phyloP scores from a whole-genome alignment of 2,888 invertebrate species.

The Itoplectis maculator region DNA sequence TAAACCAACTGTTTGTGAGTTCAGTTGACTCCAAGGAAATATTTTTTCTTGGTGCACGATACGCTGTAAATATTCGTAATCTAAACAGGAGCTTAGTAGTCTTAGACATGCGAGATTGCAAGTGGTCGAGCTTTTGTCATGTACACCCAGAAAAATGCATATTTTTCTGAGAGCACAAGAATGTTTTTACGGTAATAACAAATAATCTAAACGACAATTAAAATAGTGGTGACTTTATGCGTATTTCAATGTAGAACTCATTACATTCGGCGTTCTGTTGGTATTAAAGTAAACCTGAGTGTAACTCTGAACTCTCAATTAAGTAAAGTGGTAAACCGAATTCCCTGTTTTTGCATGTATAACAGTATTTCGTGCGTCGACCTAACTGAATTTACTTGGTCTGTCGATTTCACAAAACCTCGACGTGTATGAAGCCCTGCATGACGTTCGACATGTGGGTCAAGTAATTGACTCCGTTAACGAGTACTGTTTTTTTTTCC shows the following conservation, averaged over 20 bases:
- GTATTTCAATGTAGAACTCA: too few relatives aligned
- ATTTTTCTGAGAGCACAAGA: too few relatives aligned
- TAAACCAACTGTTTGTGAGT: too few relatives aligned
- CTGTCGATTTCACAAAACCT: slow-evolving; percentile 49
- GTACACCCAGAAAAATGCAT: too few relatives aligned
- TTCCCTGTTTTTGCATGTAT: background rate
- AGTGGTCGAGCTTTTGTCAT: background rate
- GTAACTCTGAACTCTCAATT: background rate
- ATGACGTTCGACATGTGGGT: slow-evolving; percentile 25
- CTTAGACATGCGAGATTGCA: background rate
- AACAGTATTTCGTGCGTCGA: background rate
- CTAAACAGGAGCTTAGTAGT: background rate
- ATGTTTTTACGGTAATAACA: too few relatives aligned
- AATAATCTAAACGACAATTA: too few relatives aligned
- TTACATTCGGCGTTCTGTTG: too few relatives aligned
- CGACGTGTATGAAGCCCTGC: slow-evolving; percentile 23
- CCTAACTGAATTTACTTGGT: slow-evolving; percentile 22
- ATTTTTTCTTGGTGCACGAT: background rate
- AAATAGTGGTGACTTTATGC: too few relatives aligned
- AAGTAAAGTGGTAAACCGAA: background rate
- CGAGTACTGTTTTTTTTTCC: background rate
- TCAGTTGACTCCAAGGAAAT: too few relatives aligned
- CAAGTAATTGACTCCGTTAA: background rate
- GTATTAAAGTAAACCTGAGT: too few relatives aligned
- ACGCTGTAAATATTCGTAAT: background rate